phyloP scores from a whole-genome alignment of 2,888 invertebrate species.

The Ormyrus rosae region DNA sequence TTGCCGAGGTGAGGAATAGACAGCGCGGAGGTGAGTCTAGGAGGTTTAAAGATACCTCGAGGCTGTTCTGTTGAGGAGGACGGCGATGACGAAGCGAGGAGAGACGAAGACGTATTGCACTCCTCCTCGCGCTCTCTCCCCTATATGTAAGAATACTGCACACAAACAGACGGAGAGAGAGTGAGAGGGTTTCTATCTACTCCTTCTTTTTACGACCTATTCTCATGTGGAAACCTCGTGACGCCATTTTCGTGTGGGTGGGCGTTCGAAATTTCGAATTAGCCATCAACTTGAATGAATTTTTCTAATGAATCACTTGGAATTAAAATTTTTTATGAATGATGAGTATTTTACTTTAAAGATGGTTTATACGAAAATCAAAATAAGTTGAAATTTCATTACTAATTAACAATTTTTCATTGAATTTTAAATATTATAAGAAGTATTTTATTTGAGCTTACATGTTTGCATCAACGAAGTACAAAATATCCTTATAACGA shows the following conservation, averaged over 20 bases:
- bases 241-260: conserved; percentile 14
- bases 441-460: too few relatives aligned
- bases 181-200: conserved; percentile 16
- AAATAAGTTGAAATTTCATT: too few relatives aligned
- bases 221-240: conserved; percentile 36
- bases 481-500: too few relatives aligned
- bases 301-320: too few relatives aligned
- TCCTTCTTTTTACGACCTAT: conserved; percentile 47
- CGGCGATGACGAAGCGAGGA: not conserved
- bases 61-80: conserved; percentile 5
- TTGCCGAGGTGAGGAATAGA: too few relatives aligned
- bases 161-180: conserved; percentile 36
- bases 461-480: too few relatives aligned
- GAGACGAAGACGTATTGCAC: conserved; percentile 14
- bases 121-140: conserved; percentile 7
- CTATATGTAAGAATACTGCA: conserved; percentile 37
- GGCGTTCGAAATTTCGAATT: conserved; percentile 11
- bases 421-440: too few relatives aligned
- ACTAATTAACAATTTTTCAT: too few relatives aligned
- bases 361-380: too few relatives aligned
- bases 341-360: too few relatives aligned
- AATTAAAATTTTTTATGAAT: too few relatives aligned
- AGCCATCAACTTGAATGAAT: too few relatives aligned
- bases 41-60: conserved; percentile 39
- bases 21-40: conserved; percentile 26